Evolutionary conservation across 2,113 vertebrate species (phyloP).

Genomic region (Neolamprologus variostigma): DNA sequence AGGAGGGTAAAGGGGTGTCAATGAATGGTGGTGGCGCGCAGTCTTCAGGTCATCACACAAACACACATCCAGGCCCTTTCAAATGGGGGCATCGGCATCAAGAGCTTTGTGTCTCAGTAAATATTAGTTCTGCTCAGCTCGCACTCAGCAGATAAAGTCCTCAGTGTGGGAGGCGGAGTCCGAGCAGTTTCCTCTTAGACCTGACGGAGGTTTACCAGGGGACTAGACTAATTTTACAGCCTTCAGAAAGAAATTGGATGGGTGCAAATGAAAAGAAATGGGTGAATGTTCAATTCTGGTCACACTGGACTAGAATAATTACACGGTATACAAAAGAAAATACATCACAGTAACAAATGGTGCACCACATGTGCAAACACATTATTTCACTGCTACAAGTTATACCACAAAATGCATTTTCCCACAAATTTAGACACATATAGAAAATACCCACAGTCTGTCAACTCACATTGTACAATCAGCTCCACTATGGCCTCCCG

Average conservation of each 20-base stretch:
- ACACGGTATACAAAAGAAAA: not conserved
- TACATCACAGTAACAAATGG: not conserved
- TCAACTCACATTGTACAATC: conserved; percentile 94
- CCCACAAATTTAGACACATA: not conserved
- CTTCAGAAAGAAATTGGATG: conserved; percentile 34
- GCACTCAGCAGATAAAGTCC: conserved; percentile 13
- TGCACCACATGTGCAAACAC: not conserved
- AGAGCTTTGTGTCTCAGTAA: conserved; percentile 11
- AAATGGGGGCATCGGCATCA: not conserved
- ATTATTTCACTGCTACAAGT: not conserved
- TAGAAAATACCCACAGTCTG: not conserved
- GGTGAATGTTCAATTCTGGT: conserved; percentile 18
- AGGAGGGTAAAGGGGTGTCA: conserved; percentile 24
- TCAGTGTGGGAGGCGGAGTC: not conserved
- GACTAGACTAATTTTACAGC: conserved; percentile 27
- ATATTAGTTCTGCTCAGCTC: conserved; percentile 15
- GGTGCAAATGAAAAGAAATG: conserved; percentile 10
- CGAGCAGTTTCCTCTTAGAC: not conserved
- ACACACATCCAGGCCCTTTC: not conserved
- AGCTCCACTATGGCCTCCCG: conserved; percentile 92
- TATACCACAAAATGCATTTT: not conserved
- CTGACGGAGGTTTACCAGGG: not conserved
- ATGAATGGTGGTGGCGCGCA: not conserved
- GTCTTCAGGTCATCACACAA: not conserved
- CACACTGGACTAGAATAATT: conserved; percentile 26